Conservation (phyloP, 2,888 invertebrate genomes). For the Rotaria magnacalcarata region DNA sequence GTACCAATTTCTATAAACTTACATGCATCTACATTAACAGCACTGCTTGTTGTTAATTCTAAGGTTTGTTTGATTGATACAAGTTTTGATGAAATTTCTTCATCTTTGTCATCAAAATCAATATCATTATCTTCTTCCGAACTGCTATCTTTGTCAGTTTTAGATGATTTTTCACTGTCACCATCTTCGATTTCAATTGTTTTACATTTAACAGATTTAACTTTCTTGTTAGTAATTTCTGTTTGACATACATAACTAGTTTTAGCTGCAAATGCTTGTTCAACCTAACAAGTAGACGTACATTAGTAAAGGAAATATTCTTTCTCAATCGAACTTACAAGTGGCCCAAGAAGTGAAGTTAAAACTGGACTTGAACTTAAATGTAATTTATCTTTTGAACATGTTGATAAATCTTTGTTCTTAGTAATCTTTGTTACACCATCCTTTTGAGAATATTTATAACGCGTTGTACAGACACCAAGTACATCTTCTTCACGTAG, state of each 20-base stretch:
- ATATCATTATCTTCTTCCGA: not conserved
- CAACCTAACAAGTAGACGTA: not conserved
- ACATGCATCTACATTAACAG: not conserved
- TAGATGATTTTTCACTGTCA: not conserved
- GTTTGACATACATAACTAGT: conserved; percentile 1
- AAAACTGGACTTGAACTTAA: conserved; percentile 15
- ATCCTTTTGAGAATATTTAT: not conserved
- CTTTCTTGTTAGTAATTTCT: not conserved
- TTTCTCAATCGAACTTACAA: not conserved
- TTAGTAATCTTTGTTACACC: not conserved
- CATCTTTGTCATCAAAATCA: not conserved
- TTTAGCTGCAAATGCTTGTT: conserved; percentile 3
- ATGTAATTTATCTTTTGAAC: conserved; percentile 23
- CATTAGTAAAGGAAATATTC: too few relatives aligned
- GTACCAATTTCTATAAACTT: too few relatives aligned
- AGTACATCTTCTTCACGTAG: conserved; percentile 35
- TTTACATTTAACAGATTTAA: conserved; percentile 31
- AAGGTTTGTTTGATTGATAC: not conserved
- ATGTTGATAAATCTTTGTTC: conserved; percentile 20
- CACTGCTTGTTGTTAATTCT: conserved; percentile 6
- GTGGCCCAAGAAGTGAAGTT: conserved; percentile 32
- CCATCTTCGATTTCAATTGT: not conserved
- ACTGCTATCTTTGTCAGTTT: not conserved
- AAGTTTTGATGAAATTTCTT: conserved; percentile 16
- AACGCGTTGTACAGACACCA: conserved; percentile 30